These are phyloP conservation scores for Microctonus aethiopoides DNA, from an alignment of 2,888 invertebrate genomes.

Conservation along the genomic window DNA sequence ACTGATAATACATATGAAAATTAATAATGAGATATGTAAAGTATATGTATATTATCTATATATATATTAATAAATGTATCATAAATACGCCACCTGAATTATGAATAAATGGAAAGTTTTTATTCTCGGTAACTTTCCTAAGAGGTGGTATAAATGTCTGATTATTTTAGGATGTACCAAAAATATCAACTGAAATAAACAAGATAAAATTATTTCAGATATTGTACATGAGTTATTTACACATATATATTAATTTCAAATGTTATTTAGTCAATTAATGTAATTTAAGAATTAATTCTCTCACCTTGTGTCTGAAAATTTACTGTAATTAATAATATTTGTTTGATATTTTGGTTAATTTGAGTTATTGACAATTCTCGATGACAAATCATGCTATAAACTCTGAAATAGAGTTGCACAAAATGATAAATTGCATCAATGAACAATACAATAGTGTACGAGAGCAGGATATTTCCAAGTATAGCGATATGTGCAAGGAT, in stretches of 20 bases:
- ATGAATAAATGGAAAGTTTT: slow-evolving; percentile 14
- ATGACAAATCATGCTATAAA: neutral
- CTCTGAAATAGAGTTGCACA: neutral
- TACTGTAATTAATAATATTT: neutral
- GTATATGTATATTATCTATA: slow-evolving; percentile 10
- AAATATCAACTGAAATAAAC: too few relatives aligned
- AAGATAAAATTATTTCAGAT: too few relatives aligned
- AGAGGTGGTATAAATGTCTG: neutral
- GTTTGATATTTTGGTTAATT: neutral
- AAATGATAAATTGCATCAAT: neutral
- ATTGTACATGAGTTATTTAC: too few relatives aligned
- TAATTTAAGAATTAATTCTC: too few relatives aligned
- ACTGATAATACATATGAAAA: too few relatives aligned
- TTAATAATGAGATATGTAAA: slow-evolving; percentile 13
- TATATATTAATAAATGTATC: neutral
- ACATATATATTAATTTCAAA: too few relatives aligned
- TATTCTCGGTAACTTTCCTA: slow-evolving; percentile 32
- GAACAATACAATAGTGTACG: slow-evolving; percentile 2
- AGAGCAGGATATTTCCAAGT: slow-evolving; percentile 3
- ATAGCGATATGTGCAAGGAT: too few relatives aligned
- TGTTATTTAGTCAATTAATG: too few relatives aligned
- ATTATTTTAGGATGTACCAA: too few relatives aligned
- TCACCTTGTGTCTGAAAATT: neutral
- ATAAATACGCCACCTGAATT: too few relatives aligned
- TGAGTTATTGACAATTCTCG: neutral